phyloP scores from a whole-genome alignment of 2,888 invertebrate genomes.

The Aelia acuminata region DNA sequence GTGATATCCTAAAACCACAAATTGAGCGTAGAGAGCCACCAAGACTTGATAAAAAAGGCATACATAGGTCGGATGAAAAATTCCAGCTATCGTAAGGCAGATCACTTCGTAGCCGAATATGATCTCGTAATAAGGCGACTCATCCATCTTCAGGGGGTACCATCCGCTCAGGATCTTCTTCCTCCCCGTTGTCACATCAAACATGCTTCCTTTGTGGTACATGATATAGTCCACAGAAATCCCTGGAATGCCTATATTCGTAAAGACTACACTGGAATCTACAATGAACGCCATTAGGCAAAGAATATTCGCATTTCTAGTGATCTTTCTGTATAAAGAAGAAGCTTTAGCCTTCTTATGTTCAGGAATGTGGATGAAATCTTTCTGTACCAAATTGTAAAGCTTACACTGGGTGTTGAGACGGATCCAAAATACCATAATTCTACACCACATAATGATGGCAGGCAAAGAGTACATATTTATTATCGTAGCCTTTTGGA shows the following conservation, averaged over 20 bases:
- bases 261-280: background rate
- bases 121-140: background rate
- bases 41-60: background rate
- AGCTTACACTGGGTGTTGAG: background rate
- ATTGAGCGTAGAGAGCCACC: background rate
- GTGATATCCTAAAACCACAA: background rate
- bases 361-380: background rate
- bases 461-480: background rate
- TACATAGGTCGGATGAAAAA: background rate
- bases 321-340: background rate
- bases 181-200: background rate
- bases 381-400: background rate
- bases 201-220: background rate
- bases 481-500: background rate
- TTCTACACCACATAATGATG: background rate
- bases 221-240: background rate
- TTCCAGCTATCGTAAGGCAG: background rate
- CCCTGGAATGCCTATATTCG: background rate
- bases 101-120: background rate
- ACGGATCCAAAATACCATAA: background rate
- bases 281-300: background rate
- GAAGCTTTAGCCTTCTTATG: background rate
- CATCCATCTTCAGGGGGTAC: background rate
- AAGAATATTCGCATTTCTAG: background rate
- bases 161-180: background rate